Evolutionary conservation across 2,888 invertebrate species (phyloP), one percentile per base, ranked within the genome.

Genomic region (Chironomus tentans): DNA sequence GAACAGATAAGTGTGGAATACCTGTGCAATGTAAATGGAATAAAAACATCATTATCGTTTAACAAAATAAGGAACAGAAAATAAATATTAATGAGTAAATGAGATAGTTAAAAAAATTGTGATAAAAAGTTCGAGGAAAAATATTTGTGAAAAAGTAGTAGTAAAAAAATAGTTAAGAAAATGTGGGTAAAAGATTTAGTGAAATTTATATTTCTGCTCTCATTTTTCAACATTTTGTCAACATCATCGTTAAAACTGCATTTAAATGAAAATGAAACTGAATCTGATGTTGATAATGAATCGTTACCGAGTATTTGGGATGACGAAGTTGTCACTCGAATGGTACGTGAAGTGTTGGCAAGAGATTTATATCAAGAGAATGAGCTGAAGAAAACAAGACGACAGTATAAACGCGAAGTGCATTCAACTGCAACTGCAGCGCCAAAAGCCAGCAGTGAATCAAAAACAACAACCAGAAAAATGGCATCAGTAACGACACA

Each of bases 141-240:
- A 24, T 2, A 18, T 70, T 50, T 13, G 18, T 22, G 62, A 28
- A 24, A 3, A 24, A 24, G 22, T 24, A 24, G 3, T 24, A 24
- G n/a, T n/a, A n/a, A n/a, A n/a, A n/a, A n/a, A 24, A 62, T 48
- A n/a, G 22, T 22, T n/a, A 5, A 65, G 62, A 61, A 72, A 72
- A 72, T 72, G 72, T 72, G 61, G 72, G 56, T 70, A 48, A 72
- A 72, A 38, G 18, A 62, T 62, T 24, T 62, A 18, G 72, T 72
- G 72, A 61, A 72, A 72, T 38, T 72, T 62, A 21, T 61, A 10
- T 38, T 72, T 13, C 28, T 72, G 72, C 46, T 72, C 62, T 28
- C 61, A 28, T 61, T 72, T 72, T 50, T 72, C 22, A 38, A 38
- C 38, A 46, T 50, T 13, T 56, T 71, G 61, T 61, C 62, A 47